A percentile compares a stretch with the other conserved stretches of the same genome.
Conservation (phyloP, 2,113 vertebrate genomes). For the Todiramphus saurophagus region DNA sequence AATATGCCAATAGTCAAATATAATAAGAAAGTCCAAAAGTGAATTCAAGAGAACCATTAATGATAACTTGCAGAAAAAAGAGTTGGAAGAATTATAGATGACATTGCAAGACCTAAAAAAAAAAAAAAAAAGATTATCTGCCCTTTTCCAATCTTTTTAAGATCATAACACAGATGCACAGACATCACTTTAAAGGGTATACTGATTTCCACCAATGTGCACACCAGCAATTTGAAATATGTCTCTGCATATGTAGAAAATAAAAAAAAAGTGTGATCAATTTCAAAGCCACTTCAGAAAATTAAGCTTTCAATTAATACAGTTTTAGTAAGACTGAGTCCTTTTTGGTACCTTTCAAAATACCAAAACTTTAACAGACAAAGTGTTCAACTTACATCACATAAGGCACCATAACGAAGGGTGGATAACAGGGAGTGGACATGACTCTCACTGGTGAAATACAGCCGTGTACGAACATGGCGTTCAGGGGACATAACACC, state of each 20-base stretch:
- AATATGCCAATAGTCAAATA: not conserved
- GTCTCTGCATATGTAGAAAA: not conserved
- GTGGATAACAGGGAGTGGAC: constrained; percentile 89
- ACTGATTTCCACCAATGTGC: not conserved
- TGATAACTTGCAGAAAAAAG: not conserved
- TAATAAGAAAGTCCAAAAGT: not conserved
- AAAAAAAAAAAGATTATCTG: not conserved
- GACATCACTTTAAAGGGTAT: not conserved
- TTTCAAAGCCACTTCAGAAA: not conserved
- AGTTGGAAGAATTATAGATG: not conserved
- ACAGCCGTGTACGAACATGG: constrained; percentile 87
- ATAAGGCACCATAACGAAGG: constrained; percentile 87
- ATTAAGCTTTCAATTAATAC: not conserved
- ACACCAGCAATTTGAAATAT: not conserved
- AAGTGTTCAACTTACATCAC: constrained; percentile 79
- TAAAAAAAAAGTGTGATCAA: not conserved
- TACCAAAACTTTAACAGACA: not conserved
- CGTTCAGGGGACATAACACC: constrained; percentile 90
- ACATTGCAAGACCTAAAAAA: not conserved
- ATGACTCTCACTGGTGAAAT: constrained; percentile 91
- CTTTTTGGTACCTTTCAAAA: not conserved
- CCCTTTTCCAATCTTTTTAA: not conserved
- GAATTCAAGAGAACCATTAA: not conserved
- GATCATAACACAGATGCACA: not conserved
- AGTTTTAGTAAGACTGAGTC: not conserved